Conservation (phyloP, 2,888 invertebrate species). For the Crossocerus cetratus region DNA sequence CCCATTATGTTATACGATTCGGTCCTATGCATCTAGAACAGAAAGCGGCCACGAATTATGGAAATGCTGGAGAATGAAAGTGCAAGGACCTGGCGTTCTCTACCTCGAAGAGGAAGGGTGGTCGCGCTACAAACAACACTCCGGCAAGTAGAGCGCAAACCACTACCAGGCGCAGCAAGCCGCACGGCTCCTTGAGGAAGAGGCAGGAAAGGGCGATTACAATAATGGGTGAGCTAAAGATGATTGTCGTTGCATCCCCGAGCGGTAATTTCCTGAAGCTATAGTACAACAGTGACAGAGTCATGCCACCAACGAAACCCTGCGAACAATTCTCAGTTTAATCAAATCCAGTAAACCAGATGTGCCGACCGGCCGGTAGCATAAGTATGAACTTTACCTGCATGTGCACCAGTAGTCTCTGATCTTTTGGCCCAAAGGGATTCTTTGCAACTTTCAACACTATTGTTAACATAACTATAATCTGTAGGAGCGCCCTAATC, state of each 20-base stretch:
- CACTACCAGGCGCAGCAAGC: conserved; percentile 75
- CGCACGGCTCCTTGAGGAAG: conserved; percentile 77
- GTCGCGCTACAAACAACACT: conserved; percentile 76
- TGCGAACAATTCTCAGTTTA: conserved; percentile 47
- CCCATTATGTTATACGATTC: conserved; percentile 75
- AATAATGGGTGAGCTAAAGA: conserved; percentile 78
- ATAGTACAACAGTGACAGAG: conserved; percentile 76
- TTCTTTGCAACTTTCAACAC: conserved; percentile 69
- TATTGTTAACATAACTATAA: conserved; percentile 71
- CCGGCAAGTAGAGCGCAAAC: conserved; percentile 76
- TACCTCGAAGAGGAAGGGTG: conserved; percentile 77
- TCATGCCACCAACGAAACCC: conserved; percentile 77
- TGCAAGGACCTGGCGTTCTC: neutral
- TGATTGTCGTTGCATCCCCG: conserved; percentile 78
- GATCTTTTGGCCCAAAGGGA: conserved; percentile 74
- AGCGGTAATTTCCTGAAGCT: conserved; percentile 77
- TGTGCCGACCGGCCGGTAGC: too few species aligned
- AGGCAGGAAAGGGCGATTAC: conserved; percentile 77
- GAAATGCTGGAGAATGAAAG: neutral
- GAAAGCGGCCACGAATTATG: neutral
- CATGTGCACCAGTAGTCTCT: conserved; percentile 72
- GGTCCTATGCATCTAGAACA: conserved; percentile 60
- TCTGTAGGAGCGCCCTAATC: conserved; percentile 75
- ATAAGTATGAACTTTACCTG: conserved; percentile 63
- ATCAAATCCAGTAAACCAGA: too few species aligned